Evolutionary conservation across 1,140 invertebrate species (phyloP).

Genomic region (Schlechtendalia chinensis): DNA sequence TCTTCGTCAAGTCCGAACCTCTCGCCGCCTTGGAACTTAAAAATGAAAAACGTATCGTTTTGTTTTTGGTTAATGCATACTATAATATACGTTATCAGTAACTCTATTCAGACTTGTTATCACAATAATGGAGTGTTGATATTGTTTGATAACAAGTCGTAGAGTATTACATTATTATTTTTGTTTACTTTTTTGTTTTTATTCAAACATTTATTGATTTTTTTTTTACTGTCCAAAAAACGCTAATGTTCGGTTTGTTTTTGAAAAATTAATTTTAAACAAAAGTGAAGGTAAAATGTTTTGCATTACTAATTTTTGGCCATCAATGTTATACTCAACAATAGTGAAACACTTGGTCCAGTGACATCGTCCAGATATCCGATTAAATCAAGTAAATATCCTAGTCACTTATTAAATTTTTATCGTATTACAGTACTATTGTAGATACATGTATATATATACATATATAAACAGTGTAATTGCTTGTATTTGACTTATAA

Average conservation of each 20-base stretch:
- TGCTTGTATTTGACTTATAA: too few relatives aligned
- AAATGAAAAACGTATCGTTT: too few relatives aligned
- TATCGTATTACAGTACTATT: too few relatives aligned
- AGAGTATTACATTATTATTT: neutral
- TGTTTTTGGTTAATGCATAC: too few relatives aligned
- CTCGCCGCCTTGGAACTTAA: too few relatives aligned
- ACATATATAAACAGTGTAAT: too few relatives aligned
- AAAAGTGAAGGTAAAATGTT: neutral
- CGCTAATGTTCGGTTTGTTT: neutral
- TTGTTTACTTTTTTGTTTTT: neutral
- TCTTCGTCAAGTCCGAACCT: too few relatives aligned
- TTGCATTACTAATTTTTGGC: neutral
- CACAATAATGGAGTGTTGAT: neutral
- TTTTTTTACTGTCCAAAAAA: neutral
- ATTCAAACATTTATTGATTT: slow-evolving; percentile 3
- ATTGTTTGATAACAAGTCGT: neutral
- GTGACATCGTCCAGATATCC: neutral
- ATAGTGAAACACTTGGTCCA: neutral
- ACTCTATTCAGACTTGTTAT: neutral
- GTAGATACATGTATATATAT: too few relatives aligned
- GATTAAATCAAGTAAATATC: slow-evolving; percentile 21
- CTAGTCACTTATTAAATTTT: neutral
- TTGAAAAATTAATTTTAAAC: neutral
- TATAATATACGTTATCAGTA: neutral
- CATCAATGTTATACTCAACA: neutral